Percentiles rank a stretch among this genome's conserved stretches.
These are phyloP conservation scores for Thaumatotibia leucotreta DNA, from an alignment of 1,140 invertebrate species.

Conservation along the genomic window DNA sequence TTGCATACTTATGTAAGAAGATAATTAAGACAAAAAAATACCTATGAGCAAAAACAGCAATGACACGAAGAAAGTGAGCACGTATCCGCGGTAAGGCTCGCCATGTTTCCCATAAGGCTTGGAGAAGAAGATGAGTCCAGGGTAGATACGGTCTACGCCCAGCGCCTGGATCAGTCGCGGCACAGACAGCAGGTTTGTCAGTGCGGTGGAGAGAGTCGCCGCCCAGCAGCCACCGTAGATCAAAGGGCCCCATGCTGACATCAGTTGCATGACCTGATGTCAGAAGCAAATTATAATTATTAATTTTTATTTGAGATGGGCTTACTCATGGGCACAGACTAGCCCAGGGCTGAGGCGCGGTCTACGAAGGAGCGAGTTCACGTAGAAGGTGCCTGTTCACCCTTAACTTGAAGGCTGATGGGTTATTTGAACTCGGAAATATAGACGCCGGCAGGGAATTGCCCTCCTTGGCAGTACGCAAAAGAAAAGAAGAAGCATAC, in stretches of 20 bases:
- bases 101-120: conserved; percentile 95
- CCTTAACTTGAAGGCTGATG: no score
- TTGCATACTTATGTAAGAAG: conserved; percentile 93
- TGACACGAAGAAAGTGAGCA: no score
- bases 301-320: no score
- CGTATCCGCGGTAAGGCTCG: conserved; percentile 95
- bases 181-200: conserved; percentile 96
- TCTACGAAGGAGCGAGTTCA: no score
- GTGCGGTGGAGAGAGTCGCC: conserved; percentile 95
- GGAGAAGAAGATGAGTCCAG: conserved; percentile 93
- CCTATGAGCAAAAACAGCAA: no score
- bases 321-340: no score
- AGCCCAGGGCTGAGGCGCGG: no score
- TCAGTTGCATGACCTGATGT: conserved; percentile 91
- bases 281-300: conserved; percentile 15
- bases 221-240: conserved; percentile 98
- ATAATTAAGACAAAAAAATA: conserved; percentile 89
- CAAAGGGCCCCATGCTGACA: conserved; percentile 92
- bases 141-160: conserved; percentile 96
- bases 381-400: no score
- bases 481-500: no score
- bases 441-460: no score
- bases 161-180: conserved; percentile 93
- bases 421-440: no score
- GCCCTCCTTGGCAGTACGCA: no score